Percentiles rank a stretch among this genome's conserved stretches.
Evolutionary conservation across 2,888 invertebrate genomes (phyloP).

Genomic region (Protophormia terraenovae): DNA sequence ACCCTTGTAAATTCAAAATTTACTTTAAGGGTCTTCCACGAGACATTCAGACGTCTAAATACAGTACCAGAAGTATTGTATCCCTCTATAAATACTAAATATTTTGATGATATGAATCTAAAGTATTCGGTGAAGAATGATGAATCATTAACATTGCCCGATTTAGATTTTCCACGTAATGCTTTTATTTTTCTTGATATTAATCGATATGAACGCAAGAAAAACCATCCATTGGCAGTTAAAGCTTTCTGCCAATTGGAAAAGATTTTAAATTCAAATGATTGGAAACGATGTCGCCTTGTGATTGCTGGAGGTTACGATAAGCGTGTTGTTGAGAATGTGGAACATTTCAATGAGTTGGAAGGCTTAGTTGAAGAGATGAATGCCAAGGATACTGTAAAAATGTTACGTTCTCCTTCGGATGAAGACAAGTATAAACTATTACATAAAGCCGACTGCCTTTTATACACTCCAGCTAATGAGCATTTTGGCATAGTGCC

Average conservation of each 20-base stretch:
- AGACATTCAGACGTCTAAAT: slow-evolving; percentile 90
- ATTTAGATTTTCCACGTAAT: slow-evolving; percentile 81
- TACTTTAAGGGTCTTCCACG: slow-evolving; percentile 93
- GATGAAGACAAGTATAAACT: slow-evolving; percentile 92
- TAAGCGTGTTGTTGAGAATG: slow-evolving; percentile 92
- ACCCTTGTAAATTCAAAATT: slow-evolving; percentile 98
- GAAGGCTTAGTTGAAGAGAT: slow-evolving; percentile 85
- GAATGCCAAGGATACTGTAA: slow-evolving; percentile 87
- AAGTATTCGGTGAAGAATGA: slow-evolving; percentile 76
- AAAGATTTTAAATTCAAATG: slow-evolving; percentile 82
- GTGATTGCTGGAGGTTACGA: slow-evolving; percentile 99
- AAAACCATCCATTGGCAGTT: slow-evolving; percentile 94
- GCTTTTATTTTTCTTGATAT: slow-evolving; percentile 93
- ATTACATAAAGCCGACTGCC: slow-evolving; percentile 88
- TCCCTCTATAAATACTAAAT: slow-evolving; percentile 93
- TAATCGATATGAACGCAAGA: slow-evolving; percentile 98
- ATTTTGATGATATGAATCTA: slow-evolving; percentile 84
- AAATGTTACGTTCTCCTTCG: slow-evolving; percentile 92
- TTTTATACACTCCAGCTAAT: slow-evolving; percentile 97
- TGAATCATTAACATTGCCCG: slow-evolving; percentile 70
- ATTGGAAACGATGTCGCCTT: slow-evolving; percentile 88
- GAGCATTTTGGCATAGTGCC: slow-evolving; percentile 99
- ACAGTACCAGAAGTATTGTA: slow-evolving; percentile 92
- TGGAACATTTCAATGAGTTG: slow-evolving; percentile 91
- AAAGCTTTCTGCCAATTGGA: slow-evolving; percentile 88